These are phyloP conservation scores for Nesidiocoris tenuis DNA, from an alignment of 2,888 invertebrate genomes.

Conservation along the genomic window DNA sequence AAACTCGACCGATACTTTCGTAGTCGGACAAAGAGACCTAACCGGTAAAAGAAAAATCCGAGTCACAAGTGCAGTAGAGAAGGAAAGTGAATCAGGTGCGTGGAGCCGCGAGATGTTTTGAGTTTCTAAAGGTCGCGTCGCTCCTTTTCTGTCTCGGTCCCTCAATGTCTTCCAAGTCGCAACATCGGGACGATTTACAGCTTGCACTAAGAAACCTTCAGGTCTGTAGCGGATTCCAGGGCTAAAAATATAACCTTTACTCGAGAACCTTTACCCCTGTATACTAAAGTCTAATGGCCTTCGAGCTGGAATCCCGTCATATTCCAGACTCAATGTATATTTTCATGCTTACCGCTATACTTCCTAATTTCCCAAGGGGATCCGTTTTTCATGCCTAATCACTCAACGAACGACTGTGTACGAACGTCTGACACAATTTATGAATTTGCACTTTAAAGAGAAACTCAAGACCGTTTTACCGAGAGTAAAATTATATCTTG, in stretches of 20 bases:
- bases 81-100: not conserved
- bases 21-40: not conserved
- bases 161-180: not conserved
- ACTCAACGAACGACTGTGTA: not conserved
- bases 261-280: too few relatives aligned
- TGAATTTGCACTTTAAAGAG: too few relatives aligned
- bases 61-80: not conserved
- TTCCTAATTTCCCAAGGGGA: not conserved
- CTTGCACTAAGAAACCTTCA: not conserved
- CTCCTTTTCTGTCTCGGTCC: not conserved
- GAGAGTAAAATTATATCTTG: too few relatives aligned
- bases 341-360: too few relatives aligned
- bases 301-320: too few relatives aligned
- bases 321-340: too few relatives aligned
- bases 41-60: not conserved
- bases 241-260: not conserved
- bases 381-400: not conserved
- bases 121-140: not conserved
- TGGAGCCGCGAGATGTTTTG: not conserved
- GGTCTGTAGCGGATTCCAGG: not conserved
- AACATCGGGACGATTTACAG: not conserved
- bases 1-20: not conserved
- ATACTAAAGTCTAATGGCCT: too few relatives aligned
- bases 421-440: too few relatives aligned
- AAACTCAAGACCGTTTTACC: too few relatives aligned